Evolutionary conservation across 2,888 invertebrate species (phyloP).

Genomic region (Pomacea canaliculata): DNA sequence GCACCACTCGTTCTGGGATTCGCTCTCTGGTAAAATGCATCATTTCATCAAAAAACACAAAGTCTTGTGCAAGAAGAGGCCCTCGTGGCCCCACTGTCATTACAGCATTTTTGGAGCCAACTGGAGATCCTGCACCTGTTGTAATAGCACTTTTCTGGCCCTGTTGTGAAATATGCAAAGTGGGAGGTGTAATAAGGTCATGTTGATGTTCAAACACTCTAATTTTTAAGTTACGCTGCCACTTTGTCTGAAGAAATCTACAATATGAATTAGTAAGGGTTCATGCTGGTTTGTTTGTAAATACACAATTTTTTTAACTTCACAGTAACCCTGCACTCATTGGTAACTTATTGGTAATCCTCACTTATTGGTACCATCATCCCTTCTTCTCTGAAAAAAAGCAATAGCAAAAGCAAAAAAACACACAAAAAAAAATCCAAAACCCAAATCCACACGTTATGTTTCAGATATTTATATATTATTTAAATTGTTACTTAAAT

Average conservation of each 20-base stretch:
- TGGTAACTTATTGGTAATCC: too few species aligned
- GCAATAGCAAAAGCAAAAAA: too few species aligned
- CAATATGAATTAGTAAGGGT: background rate
- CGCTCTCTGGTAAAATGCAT: slow-evolving; percentile 88
- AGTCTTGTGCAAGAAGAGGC: slow-evolving; percentile 89
- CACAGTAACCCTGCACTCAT: too few species aligned
- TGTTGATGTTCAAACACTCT: background rate
- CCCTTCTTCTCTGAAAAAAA: too few species aligned
- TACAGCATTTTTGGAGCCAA: slow-evolving; percentile 82
- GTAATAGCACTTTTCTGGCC: slow-evolving; percentile 73
- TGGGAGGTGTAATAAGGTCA: background rate
- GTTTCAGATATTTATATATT: too few species aligned
- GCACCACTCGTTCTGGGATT: slow-evolving; percentile 95
- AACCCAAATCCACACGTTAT: too few species aligned
- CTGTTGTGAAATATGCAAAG: background rate
- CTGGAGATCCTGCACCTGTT: slow-evolving; percentile 85
- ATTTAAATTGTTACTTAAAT: too few species aligned
- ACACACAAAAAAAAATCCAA: too few species aligned
- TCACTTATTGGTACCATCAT: too few species aligned
- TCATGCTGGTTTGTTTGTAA: too few species aligned
- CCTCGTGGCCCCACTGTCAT: slow-evolving; percentile 90
- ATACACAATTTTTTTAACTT: too few species aligned
- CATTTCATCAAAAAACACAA: slow-evolving; percentile 75
- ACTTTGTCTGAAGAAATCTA: background rate
- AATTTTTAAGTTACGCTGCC: background rate